Evolutionary conservation across 2,797 vertebrate genomes (phyloP), one percentile per base, ranked within the genome.

Genomic region (Phoeniculus purpureus): DNA sequence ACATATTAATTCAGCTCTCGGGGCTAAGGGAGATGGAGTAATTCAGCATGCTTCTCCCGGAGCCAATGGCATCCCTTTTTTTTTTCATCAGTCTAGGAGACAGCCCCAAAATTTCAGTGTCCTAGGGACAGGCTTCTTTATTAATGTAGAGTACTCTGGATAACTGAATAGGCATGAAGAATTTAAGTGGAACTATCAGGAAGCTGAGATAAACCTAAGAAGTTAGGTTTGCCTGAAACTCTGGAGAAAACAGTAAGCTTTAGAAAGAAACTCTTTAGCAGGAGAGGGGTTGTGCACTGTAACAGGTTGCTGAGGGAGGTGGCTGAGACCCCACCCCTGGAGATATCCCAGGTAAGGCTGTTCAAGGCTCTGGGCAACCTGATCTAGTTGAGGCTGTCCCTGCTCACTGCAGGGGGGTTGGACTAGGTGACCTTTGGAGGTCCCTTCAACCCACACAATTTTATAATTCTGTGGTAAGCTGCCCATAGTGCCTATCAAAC

Each of bases 101-200:
- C 1, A n/a, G 22, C 25, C 18, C 50, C 52, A 13, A 11, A 1
- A 0, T 7, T 54, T 81, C 26, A 7, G 15, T 1, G 0, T 43
- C 64, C 34, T 67, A 1, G 0, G 40, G 60, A 47, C 8, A 11
- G 20, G 23, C 11, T 67, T 64, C 4, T 3, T 54, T 81, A 47
- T 78, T 65, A 48, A 29, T 6, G 29, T 40, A 18, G 20, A 48
- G 18, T 47, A 16, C 60, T 51, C 32, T 32, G 19, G 76, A 55
- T 60, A 72, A 40, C 5, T 17, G 43, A 55, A 48, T 12, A 32
- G 12, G 5, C 40, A 31, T 65, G 40, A 75, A 85, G 25, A 60
- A 48, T 77, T 22, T 22, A 31, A 56, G 26, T 54, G 51, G 31
- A 59, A 17, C 71, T 43, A 31, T 52, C 12, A 54, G 85, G 48